Evolutionary conservation across 2,113 vertebrate genomes (phyloP).

Genomic region (Physeter macrocephalus): DNA sequence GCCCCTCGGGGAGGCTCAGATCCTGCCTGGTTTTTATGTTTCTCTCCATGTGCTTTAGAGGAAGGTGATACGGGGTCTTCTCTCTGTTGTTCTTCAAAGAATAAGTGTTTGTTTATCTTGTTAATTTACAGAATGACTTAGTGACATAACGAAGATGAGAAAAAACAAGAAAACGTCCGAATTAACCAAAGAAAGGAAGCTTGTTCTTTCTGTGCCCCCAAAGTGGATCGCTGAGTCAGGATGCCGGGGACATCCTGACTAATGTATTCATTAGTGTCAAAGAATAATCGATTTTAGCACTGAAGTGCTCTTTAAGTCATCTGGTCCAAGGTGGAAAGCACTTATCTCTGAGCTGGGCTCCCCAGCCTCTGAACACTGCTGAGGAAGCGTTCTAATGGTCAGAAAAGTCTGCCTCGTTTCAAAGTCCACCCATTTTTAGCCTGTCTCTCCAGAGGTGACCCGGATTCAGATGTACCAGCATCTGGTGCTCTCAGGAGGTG

Average conservation of each 20-base stretch:
- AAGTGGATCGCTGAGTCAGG: background rate
- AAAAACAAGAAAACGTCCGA: background rate
- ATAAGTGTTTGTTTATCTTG: background rate
- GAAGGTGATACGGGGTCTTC: too few relatives aligned
- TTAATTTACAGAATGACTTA: background rate
- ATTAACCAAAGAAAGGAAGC: background rate
- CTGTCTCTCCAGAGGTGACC: background rate
- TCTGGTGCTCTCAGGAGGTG: fast-evolving
- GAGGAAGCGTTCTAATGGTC: background rate
- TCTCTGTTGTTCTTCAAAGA: background rate
- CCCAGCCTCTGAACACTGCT: background rate
- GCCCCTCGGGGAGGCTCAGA: fast-evolving
- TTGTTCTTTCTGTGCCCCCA: too few relatives aligned
- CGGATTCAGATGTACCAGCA: background rate
- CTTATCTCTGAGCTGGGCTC: background rate
- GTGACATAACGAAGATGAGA: background rate
- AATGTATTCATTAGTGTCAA: background rate
- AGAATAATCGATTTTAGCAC: background rate
- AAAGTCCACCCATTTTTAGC: background rate
- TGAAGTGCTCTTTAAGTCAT: background rate
- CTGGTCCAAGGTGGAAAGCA: background rate
- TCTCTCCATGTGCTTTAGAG: background rate
- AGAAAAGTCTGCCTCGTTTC: background rate
- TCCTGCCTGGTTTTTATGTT: fast-evolving
- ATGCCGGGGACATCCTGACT: background rate